These are phyloP conservation scores for Hemicrepidius hirtus DNA, from an alignment of 2,888 invertebrate genomes.

Conservation along the genomic window DNA sequence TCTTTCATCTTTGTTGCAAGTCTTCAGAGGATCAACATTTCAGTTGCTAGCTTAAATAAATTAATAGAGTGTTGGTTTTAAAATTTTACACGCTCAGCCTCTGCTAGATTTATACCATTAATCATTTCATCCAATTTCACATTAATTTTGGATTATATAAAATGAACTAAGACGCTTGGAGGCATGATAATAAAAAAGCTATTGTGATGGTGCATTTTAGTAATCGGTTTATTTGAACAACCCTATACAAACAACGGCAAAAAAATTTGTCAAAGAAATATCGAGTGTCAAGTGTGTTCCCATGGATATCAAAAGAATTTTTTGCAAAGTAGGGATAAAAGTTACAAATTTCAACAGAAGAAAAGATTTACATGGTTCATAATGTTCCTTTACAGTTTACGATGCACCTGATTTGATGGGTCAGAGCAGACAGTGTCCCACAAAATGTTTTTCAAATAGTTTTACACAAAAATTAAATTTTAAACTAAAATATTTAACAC, in stretches of 20 bases:
- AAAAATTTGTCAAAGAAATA: constrained; percentile 62
- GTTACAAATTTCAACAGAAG: constrained; percentile 68
- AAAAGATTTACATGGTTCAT: constrained; percentile 62
- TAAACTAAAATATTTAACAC: not conserved
- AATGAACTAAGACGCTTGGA: constrained; percentile 36
- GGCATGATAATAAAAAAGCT: constrained; percentile 33
- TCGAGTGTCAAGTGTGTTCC: constrained; percentile 71
- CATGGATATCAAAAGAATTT: constrained; percentile 66
- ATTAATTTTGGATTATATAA: constrained; percentile 31
- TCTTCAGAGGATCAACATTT: not conserved
- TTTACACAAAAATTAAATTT: no score
- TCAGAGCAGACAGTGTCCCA: constrained; percentile 41
- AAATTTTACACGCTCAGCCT: constrained; percentile 42
- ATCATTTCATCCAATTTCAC: constrained; percentile 48
- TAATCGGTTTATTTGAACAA: constrained; percentile 45
- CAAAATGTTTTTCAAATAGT: constrained; percentile 30
- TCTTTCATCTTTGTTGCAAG: no score
- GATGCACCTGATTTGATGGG: constrained; percentile 62
- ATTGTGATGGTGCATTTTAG: constrained; percentile 31
- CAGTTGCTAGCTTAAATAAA: constrained; percentile 1
- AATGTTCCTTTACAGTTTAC: constrained; percentile 58
- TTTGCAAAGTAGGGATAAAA: constrained; percentile 69
- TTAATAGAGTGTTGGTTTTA: constrained; percentile 50
- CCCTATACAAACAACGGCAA: constrained; percentile 50
- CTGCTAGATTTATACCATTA: constrained; percentile 45